These are phyloP conservation scores for Elymnias hypermnestra DNA, from an alignment of 1,140 invertebrate species.

Conservation along the genomic window DNA sequence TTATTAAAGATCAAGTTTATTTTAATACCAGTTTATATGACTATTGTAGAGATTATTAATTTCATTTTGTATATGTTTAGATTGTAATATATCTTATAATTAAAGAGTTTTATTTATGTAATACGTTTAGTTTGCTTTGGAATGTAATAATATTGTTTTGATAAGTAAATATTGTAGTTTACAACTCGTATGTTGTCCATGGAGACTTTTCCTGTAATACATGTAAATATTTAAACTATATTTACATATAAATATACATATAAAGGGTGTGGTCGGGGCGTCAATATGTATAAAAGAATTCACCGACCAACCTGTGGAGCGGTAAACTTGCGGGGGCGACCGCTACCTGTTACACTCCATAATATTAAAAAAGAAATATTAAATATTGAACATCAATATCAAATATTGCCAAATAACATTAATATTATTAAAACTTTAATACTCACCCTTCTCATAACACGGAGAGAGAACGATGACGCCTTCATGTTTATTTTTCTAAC, in stretches of 20 bases:
- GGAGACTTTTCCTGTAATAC: too few relatives aligned
- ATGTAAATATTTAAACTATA: too few relatives aligned
- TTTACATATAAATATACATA: conserved; percentile 1
- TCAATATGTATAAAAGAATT: conserved; percentile 23
- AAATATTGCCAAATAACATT: background rate
- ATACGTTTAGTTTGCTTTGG: too few relatives aligned
- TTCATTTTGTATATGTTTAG: too few relatives aligned
- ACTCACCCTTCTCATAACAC: conserved; percentile 87
- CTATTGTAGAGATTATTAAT: too few relatives aligned
- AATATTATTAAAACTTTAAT: conserved; percentile 18
- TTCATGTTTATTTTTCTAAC: conserved; percentile 78
- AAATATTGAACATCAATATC: background rate
- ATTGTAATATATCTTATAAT: too few relatives aligned
- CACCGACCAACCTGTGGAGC: conserved; percentile 48
- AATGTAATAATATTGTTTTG: too few relatives aligned
- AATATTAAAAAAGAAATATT: conserved; percentile 10
- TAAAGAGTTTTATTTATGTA: too few relatives aligned
- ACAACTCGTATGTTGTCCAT: too few relatives aligned
- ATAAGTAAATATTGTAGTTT: too few relatives aligned
- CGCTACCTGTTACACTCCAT: conserved; percentile 55
- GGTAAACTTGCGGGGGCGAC: conserved; percentile 32
- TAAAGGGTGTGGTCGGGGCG: conserved; percentile 32
- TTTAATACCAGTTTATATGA: too few relatives aligned
- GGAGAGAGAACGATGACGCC: conserved; percentile 86
- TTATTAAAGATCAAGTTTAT: too few relatives aligned